These are phyloP conservation scores for Neria commutata DNA, from an alignment of 2,888 invertebrate species.

Conservation along the genomic window DNA sequence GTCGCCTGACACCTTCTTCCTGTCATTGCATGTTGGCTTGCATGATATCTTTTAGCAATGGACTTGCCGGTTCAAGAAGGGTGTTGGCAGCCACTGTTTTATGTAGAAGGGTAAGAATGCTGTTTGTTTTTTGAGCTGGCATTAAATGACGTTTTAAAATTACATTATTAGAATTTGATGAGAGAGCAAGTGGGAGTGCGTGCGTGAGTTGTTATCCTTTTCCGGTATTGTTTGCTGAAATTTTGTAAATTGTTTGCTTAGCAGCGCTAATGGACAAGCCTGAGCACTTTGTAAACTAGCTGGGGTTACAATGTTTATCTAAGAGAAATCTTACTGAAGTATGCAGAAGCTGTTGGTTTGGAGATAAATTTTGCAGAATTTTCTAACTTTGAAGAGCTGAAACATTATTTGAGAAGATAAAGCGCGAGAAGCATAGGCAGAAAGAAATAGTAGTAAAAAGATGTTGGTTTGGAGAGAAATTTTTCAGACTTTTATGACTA, in stretches of 20 bases:
- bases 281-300: no score
- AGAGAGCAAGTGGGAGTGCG: constrained; percentile 26
- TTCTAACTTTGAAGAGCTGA: no score
- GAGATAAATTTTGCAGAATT: not conserved
- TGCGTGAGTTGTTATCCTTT: constrained; percentile 29
- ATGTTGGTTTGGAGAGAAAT: no score
- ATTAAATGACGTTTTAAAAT: constrained; percentile 50
- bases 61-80: not conserved
- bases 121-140: constrained; percentile 20
- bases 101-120: constrained; percentile 10
- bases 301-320: no score
- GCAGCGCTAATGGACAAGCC: constrained; percentile 15
- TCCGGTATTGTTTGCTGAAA: constrained; percentile 21
- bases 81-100: not conserved
- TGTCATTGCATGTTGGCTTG: not conserved
- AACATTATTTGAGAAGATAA: no score
- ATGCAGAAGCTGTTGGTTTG: no score
- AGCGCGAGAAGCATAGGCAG: no score
- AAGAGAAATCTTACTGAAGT: no score
- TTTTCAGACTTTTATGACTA: no score
- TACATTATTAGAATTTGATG: constrained; percentile 55
- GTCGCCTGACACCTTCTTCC: constrained; percentile 20
- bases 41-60: not conserved
- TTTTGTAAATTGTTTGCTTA: constrained; percentile 18
- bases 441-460: no score